phyloP scores from a whole-genome alignment of 2,113 vertebrate species.

The Rhinoderma darwinii region DNA sequence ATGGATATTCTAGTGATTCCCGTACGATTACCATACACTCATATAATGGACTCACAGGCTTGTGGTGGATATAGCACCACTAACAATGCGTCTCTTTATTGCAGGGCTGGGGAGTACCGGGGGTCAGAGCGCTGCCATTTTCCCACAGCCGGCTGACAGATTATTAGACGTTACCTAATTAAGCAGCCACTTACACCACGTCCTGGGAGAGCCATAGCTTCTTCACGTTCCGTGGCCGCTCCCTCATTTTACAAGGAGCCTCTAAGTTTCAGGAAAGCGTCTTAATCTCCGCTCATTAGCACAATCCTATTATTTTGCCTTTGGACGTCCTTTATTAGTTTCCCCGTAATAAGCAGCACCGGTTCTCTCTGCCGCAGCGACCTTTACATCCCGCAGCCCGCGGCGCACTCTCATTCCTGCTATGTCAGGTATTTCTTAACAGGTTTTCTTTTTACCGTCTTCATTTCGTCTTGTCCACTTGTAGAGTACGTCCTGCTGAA shows the following conservation, averaged over 20 bases:
- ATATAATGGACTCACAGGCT: neutral
- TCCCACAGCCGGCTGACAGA: neutral
- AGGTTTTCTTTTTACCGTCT: neutral
- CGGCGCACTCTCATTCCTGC: neutral
- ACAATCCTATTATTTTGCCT: conserved; percentile 24
- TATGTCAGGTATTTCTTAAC: conserved; percentile 4
- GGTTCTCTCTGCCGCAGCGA: neutral
- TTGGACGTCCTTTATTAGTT: conserved; percentile 26
- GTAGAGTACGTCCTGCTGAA: neutral
- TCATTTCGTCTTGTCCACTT: neutral
- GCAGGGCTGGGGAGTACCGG: neutral
- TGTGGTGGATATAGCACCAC: neutral
- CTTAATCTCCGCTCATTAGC: conserved; percentile 52
- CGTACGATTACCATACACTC: neutral
- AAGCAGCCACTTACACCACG: conserved; percentile 1
- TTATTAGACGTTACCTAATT: conserved; percentile 44
- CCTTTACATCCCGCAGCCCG: conserved; percentile 5
- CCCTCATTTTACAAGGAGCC: neutral
- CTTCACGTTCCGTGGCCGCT: neutral
- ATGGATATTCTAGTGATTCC: neutral
- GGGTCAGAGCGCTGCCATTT: neutral
- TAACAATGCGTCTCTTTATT: neutral
- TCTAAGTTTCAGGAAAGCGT: neutral
- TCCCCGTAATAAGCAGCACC: conserved; percentile 12
- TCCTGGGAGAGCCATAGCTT: neutral